A percentile compares a stretch with the other conserved stretches of the same genome.
These are phyloP conservation scores for Psilopsiagon aymara DNA, from an alignment of 2,113 vertebrate genomes.

Conservation along the genomic window DNA sequence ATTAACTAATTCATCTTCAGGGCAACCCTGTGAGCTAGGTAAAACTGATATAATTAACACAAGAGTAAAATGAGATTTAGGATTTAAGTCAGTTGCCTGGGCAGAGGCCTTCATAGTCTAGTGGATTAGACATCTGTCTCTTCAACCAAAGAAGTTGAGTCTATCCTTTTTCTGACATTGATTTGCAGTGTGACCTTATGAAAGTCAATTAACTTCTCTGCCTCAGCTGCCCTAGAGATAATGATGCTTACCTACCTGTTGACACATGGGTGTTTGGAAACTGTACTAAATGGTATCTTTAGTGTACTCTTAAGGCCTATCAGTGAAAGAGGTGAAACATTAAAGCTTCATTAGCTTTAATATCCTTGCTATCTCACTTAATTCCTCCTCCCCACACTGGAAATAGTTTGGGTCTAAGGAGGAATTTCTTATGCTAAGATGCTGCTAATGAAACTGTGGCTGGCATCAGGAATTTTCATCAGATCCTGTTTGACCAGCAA, in stretches of 20 bases:
- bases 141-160: slow-evolving; percentile 42
- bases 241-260: slow-evolving; percentile 32
- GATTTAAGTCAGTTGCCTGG: slow-evolving; percentile 59
- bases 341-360: slow-evolving; percentile 8
- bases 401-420: background rate
- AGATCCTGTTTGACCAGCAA: background rate
- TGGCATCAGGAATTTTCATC: background rate
- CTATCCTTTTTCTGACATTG: slow-evolving; percentile 64
- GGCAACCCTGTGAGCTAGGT: background rate
- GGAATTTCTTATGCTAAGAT: slow-evolving; percentile 1
- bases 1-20: slow-evolving; percentile 44
- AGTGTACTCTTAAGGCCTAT: slow-evolving; percentile 11
- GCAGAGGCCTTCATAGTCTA: slow-evolving; percentile 37
- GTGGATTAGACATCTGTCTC: slow-evolving; percentile 65
- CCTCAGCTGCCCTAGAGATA: slow-evolving; percentile 51
- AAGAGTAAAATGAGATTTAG: slow-evolving; percentile 61
- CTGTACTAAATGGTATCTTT: background rate
- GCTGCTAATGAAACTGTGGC: background rate
- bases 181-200: slow-evolving; percentile 42
- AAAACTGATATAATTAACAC: slow-evolving; percentile 51
- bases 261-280: slow-evolving; percentile 13
- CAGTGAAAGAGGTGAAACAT: background rate
- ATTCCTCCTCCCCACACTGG: background rate
- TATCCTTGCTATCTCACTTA: background rate
- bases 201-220: slow-evolving; percentile 72